Base-by-base conservation (phyloP, 2,888 invertebrate species). In the Pardosa pseudoannulata region DNA sequence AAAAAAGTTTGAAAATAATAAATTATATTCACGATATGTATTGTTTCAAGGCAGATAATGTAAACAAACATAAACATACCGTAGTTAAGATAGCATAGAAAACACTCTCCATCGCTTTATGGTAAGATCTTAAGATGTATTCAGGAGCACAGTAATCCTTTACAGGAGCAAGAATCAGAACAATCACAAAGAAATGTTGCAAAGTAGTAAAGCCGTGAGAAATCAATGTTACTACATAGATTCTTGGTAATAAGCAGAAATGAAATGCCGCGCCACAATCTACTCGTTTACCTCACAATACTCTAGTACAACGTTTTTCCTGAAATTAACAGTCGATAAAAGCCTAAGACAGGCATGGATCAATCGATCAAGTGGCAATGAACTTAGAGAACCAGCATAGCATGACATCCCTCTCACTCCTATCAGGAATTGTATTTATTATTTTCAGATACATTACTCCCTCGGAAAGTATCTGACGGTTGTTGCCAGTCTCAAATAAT, bases 331-430 rank as follows among this genome's bases (percentile, higher is more conserved):
- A 56, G 56, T 23, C 56, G 56, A 56, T 56, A 56, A 23, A 23
- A 23, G 23, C 56, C 5, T 23, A 56, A 67, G 36, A 67, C 36
- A 67, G n/a, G 19, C 32, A 19, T 1, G 19, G 0, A 67, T 76
- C 71, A 83, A 83, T 83, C 82, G 82, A 83, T 83, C 82, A 76
- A 71, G 65, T 83, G 82, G 82, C 82, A 83, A 83, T 83, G 82
- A 83, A 83, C 82, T 83, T 83, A 83, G n/a, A 31, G 27, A 23
- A 56, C 56, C 56, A 56, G 23, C 56, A 56, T 56, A 6, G 56
- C 56, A 56, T 56, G 56, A 56, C 56, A 23, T 56, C 23, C 3
- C 23, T 23, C 23, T 23, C 11, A 56, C 23, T 56, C 23, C 56
- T 16, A 56, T 56, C n/a, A n/a, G n/a, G n/a, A n/a, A n/a, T n/a